Evolutionary conservation across 2,888 invertebrate genomes (phyloP), one percentile per base, ranked within the genome.

Genomic region (Tethea ocularis): DNA sequence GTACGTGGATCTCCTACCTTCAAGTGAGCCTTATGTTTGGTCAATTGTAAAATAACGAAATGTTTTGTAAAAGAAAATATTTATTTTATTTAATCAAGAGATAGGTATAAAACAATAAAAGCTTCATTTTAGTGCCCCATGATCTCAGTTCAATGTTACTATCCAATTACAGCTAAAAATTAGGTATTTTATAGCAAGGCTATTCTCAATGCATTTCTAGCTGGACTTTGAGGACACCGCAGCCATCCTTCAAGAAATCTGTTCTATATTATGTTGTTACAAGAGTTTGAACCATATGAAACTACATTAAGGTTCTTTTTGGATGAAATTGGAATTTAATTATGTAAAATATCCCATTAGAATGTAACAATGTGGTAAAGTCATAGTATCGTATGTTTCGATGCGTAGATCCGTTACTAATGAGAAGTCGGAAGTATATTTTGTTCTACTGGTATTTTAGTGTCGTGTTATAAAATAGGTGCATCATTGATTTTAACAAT

Each of bases 341-440:
- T 69, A 67, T 68, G 72, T 59, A 62, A 66, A 71, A 59, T 63
- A 57, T 65, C 69, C 68, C 76, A 76, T 76, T 70, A 74, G 71
- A 72, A 73, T 66, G 75, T 77, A 79, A 80, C 78, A 75, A 80
- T 75, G 70, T 72, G 67, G 72, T 80, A 70, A 73, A 71, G 69
- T 70, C 63, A 62, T 64, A 58, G 69, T 74, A 76, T 77, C 75
- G 74, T 59, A 62, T 60, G 64, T 68, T 69, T n/a, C 61, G 56
- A 67, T 69, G 66, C 59, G 62, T 61, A 46, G 61, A 70, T 68
- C 75, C 74, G 75, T 75, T 74, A 78, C 82, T 82, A 82, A 80
- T 78, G 71, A 62, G 57, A 70, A 61, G 57, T 57, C 46, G 56
- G 29, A 26, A 57, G 61, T 62, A 58, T 56, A 61, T 56, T n/a